Evolutionary conservation across 2,888 invertebrate species (phyloP), one percentile per base, ranked within the genome.

Genomic region (Pseudanteris insignis): DNA sequence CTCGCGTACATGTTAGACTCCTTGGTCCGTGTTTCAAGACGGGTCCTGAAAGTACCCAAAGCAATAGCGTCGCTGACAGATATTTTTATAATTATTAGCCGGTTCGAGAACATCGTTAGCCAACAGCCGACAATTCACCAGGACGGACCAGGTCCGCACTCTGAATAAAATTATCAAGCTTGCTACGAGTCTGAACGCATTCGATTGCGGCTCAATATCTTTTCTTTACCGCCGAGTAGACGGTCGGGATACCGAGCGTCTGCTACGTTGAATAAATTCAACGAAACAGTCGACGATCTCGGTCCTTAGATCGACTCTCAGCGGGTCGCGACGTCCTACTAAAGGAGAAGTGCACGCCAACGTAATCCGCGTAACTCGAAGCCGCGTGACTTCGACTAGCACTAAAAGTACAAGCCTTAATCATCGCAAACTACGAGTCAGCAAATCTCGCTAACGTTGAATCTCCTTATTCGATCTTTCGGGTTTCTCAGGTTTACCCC

Each of bases 1-100:
- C 87, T 88, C 82, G 87, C 88, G 84, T 82, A 86, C 84, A 85
- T 85, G 86, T 83, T 86, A 84, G 84, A 86, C 86, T 87, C 85
- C 86, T 86, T 86, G 86, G 87, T 87, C 86, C 86, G 86, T 88
- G 86, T 88, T 88, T 87, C 88, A 87, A 88, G 87, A 87, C 87
- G 87, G 87, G 86, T 86, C 86, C 85, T 71, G 70, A 71, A 68
- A 70, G 72, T 70, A 72, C 71, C 76, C 75, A 74, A 77, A 77
- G 74, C 76, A 72, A 70, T 73, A 77, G 74, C 66, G 63, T 63
- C 66, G 63, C 62, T 14, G 65, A 66, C 63, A 25, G 73, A 74
- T 70, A 70, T 55, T 37, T 14, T 15, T 13, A 12, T 8, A 11
- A 2, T 11, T 59, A 28, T n/a, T 2, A 68, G 69, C 67, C 72